A percentile compares a stretch with the other conserved stretches of the same genome.
These are phyloP conservation scores for Chlamydotis undulata DNA, from an alignment of 2,113 vertebrate genomes.

Conservation along the genomic window DNA sequence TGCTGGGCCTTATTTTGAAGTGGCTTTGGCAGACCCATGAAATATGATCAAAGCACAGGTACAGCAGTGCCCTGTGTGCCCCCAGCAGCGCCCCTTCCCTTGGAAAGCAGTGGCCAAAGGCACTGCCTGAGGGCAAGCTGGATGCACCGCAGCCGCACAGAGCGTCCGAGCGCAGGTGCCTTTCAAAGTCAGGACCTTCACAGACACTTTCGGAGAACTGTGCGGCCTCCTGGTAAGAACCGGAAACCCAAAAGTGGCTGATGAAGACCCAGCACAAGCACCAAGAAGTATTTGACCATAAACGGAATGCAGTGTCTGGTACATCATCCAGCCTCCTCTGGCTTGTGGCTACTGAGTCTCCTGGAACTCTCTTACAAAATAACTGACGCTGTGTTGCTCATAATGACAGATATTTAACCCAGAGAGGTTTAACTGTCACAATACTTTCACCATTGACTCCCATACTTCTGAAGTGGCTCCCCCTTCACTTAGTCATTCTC, in stretches of 20 bases:
- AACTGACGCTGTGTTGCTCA: neutral
- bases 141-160: neutral
- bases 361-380: neutral
- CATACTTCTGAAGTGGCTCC: neutral
- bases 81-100: neutral
- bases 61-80: neutral
- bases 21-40: neutral
- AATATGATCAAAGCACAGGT: neutral
- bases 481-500: conserved; percentile 45
- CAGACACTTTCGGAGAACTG: neutral
- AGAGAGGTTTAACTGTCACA: neutral
- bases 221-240: neutral
- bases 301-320: neutral
- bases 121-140: no score
- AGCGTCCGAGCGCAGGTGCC: neutral
- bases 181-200: neutral
- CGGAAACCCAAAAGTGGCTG: neutral
- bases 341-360: neutral
- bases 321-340: neutral
- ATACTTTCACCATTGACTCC: neutral
- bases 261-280: neutral
- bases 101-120: neutral
- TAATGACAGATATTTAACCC: neutral
- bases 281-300: neutral
- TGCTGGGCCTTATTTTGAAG: neutral